Conservation (phyloP, 2,888 invertebrate species). For the Zhengitettix transpicula region DNA sequence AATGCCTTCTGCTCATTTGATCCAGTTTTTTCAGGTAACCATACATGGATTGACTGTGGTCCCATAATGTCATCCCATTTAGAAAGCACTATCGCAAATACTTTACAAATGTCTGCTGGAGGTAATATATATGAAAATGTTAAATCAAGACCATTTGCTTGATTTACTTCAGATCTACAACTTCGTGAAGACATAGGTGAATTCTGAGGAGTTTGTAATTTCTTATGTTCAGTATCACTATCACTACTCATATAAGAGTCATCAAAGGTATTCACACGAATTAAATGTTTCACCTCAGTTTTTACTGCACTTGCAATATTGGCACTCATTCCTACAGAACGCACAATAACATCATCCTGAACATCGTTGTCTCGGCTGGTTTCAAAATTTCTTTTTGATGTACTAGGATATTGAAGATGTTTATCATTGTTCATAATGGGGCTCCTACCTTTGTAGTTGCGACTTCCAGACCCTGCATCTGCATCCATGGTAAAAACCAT, state of each 20-base stretch:
- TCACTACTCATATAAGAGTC: not conserved
- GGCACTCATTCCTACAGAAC: constrained; percentile 12
- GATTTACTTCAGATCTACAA: not conserved
- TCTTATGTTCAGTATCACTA: not conserved
- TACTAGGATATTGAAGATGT: too few relatives aligned
- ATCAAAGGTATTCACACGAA: constrained; percentile 7
- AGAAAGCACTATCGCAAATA: constrained; percentile 12
- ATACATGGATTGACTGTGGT: constrained; percentile 14
- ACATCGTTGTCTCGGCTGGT: too few relatives aligned
- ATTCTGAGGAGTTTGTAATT: not conserved
- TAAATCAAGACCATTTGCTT: not conserved
- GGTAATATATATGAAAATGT: constrained; percentile 12
- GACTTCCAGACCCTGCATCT: not conserved
- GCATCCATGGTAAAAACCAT: not conserved
- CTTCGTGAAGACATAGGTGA: not conserved
- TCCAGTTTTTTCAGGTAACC: constrained; percentile 9
- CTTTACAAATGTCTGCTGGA: constrained; percentile 7
- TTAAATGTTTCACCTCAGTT: constrained; percentile 11
- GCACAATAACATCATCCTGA: constrained; percentile 1
- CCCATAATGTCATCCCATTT: constrained; percentile 16
- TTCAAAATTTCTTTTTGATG: too few relatives aligned
- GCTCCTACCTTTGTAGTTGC: too few relatives aligned
- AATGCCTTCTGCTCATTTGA: not conserved
- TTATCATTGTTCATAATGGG: too few relatives aligned
- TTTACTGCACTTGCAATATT: constrained; percentile 10